Base-by-base conservation (phyloP, 1,140 invertebrate species). In the Zaprionus capensis region DNA sequence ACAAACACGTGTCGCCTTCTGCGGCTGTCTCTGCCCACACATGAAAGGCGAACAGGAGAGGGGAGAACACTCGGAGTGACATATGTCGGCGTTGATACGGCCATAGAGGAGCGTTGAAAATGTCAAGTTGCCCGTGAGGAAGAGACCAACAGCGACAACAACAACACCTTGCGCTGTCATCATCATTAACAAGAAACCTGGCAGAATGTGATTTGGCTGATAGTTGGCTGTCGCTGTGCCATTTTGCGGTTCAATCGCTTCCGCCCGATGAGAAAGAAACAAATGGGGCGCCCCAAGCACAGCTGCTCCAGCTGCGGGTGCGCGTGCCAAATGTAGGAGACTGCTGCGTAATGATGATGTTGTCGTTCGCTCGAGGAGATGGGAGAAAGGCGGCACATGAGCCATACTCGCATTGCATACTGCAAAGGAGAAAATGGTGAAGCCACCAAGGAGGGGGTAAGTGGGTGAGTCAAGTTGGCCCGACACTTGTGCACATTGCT, bases 341-440 rank as follows among this genome's bases (percentile, higher is more conserved):
- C n/a, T 46, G 41, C 41, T 46, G 53, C 44, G 55, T 78, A 82
- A 86, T 87, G 83, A 87, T 82, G 83, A 87, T 74, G 71, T 69
- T 66, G 61, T 77, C 75, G 41, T 66, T 51, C 59, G 49, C 34
- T 44, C 15, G 6, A 53, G 56, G 41, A 59, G 9, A 11, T 34
- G 58, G 31, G 38, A 57, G 6, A 28, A 7, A 7, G 6, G 26
- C 26, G 26, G 26, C 26, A 28, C 26, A 28, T 28, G 26, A 34
- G 9, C 24, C 9, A 41, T 31, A 44, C 26, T 69, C 24, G 4
- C 34, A 65, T 58, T 44, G 71, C 56, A 70, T 64, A 34, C 31
- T 31, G 51, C 38, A 56, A 53, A 46, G 49, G 6, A 34, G n/a
- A 28, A 15, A n/a, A 6, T 5, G n/a, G 2, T 14, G 28, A 11